phyloP scores from a whole-genome alignment of 2,797 vertebrate genomes.

The Sebastes hubbsi region DNA sequence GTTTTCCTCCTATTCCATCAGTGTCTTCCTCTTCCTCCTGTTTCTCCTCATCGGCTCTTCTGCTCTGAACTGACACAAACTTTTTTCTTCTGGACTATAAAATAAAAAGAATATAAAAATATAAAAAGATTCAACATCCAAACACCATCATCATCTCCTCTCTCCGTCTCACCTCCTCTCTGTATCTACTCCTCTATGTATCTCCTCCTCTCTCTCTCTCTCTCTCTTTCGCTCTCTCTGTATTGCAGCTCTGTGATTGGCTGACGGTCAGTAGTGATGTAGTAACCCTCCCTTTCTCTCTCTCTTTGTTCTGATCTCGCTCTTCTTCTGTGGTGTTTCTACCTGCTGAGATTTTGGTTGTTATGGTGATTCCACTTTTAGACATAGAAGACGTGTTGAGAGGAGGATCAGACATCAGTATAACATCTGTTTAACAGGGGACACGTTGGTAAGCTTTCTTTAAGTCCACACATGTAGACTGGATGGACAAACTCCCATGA shows the following conservation, averaged over 20 bases:
- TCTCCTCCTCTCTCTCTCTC: not conserved
- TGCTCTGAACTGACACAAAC: not conserved
- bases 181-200: not conserved
- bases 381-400: too few relatives aligned
- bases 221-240: not conserved
- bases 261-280: not conserved
- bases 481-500: too few relatives aligned
- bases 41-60: not conserved
- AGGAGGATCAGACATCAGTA: too few relatives aligned
- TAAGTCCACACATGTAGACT: too few relatives aligned
- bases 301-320: too few relatives aligned
- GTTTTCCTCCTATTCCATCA: not conserved
- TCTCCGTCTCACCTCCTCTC: not conserved
- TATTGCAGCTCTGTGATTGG: constrained; percentile 31
- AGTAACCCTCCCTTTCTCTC: not conserved
- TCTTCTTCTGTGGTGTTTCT: not conserved
- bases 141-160: not conserved
- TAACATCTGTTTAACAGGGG: too few relatives aligned
- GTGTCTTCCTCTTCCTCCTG: not conserved
- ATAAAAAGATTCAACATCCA: constrained; percentile 4
- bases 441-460: too few relatives aligned
- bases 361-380: not conserved
- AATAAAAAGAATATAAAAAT: too few relatives aligned
- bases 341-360: not conserved
- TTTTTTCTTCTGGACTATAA: constrained; percentile 10